Evolutionary conservation across 2,888 invertebrate genomes (phyloP), one percentile per base, ranked within the genome.

Genomic region (Cheilosia impressa): DNA sequence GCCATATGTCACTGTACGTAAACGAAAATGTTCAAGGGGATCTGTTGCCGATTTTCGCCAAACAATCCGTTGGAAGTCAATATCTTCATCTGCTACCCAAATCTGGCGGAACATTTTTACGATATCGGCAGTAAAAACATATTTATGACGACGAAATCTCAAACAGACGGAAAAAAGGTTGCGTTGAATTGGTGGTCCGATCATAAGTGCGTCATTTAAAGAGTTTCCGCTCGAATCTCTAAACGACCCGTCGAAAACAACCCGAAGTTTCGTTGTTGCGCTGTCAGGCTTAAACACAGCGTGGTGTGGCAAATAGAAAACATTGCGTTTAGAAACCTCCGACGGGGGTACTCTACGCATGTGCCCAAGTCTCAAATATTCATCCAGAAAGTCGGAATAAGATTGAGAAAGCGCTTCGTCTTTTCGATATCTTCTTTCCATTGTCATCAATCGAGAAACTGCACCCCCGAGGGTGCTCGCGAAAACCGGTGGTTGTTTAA

Each of bases 61-160:
- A 10, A 79, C 65, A n/a, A 72, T 79, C 4, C 53, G 55, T 22
- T 65, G 78, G 47, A 45, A 71, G n/a, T 79, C 65, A 5, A 13
- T 9, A 57, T 72, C 52, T 34, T 62, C 38, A 10, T 80, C 55
- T 15, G 53, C 13, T 19, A 68, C 34, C 45, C 60, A 62, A 22
- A 73, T 80, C 53, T 75, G 87, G 2, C 83, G 78, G 47, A 87
- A 87, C 85, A 87, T 87, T 31, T 88, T 85, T 10, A 80, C 62
- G 6, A 87, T 84, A 43, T 80, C 84, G 0, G 84, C 75, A 2
- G 80, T 63, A 17, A 73, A 73, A 62, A 79, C 19, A 22, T 24
- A 24, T 24, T 24, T 38, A 60, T 72, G 60, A 19, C 52, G 66
- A 5, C 66, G 52, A 27, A 79, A 79, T 7, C 68, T 19, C 22